A percentile compares a stretch with the other conserved stretches of the same genome.
Evolutionary conservation across 2,888 invertebrate genomes (phyloP).

Genomic region (Branchellion lobata): DNA sequence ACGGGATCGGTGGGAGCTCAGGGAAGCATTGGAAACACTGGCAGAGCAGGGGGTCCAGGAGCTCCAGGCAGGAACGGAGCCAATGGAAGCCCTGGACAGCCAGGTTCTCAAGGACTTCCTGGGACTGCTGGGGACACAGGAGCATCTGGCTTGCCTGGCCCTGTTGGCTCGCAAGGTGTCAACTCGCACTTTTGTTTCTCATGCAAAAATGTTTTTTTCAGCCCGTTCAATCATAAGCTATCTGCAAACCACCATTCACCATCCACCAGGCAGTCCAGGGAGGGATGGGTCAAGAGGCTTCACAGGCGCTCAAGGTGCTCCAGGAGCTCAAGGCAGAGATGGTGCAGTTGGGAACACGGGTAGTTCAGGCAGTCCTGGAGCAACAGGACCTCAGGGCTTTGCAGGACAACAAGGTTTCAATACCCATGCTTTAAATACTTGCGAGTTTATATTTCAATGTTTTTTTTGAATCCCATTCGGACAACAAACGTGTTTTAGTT

Average conservation of each 20-base stretch:
- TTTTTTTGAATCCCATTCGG: not conserved
- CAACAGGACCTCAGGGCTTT: conserved; percentile 8
- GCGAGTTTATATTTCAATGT: conserved; percentile 48
- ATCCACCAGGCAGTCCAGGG: not conserved
- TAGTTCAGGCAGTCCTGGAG: conserved; percentile 22
- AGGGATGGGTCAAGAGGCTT: not conserved
- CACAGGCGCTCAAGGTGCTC: conserved; percentile 17
- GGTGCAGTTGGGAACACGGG: conserved; percentile 39
- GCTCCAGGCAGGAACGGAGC: not conserved
- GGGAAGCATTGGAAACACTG: conserved; percentile 43
- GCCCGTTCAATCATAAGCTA: not conserved
- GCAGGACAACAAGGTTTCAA: not conserved
- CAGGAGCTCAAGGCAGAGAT: conserved; percentile 28
- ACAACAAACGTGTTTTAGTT: no score
- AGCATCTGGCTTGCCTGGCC: not conserved
- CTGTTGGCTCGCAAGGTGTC: conserved; percentile 20
- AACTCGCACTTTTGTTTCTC: not conserved
- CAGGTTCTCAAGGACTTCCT: conserved; percentile 16
- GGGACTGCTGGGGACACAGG: conserved; percentile 2
- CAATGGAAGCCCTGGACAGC: conserved; percentile 36
- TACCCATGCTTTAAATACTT: no score
- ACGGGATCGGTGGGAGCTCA: conserved; percentile 39
- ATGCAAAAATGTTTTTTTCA: not conserved
- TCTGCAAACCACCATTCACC: no score
- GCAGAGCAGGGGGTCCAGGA: conserved; percentile 38